Conservation (phyloP, 2,888 invertebrate species). For the Andrena haemorrhoa region DNA sequence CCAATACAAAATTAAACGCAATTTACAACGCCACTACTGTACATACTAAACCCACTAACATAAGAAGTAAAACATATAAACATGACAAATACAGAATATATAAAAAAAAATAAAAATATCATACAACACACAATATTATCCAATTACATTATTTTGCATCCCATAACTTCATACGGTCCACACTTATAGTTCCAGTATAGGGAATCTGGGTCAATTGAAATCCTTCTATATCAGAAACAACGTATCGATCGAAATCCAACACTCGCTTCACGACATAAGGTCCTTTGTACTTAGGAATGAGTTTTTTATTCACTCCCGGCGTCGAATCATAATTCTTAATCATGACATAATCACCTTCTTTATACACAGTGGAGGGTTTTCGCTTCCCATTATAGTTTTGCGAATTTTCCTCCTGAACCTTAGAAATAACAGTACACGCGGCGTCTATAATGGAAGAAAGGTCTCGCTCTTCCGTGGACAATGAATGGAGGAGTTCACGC, state of each 20-base stretch:
- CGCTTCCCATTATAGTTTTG: background rate
- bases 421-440: background rate
- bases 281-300: constrained; percentile 1
- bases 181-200: background rate
- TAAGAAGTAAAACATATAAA: too few species aligned
- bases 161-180: background rate
- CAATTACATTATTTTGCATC: too few species aligned
- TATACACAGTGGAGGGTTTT: background rate
- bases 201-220: constrained; percentile 9
- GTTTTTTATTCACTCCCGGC: constrained; percentile 3
- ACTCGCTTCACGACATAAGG: background rate
- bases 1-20: too few species aligned
- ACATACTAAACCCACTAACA: too few species aligned
- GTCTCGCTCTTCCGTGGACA: background rate
- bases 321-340: background rate
- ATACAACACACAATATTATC: too few species aligned
- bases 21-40: too few species aligned
- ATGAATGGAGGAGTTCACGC: too few species aligned
- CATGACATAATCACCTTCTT: background rate
- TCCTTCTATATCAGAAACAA: background rate
- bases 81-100: too few species aligned
- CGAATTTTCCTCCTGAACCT: background rate
- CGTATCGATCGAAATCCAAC: constrained; percentile 5
- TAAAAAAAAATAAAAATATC: too few species aligned
- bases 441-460: background rate